Percentiles rank a stretch among this genome's conserved stretches.
phyloP scores from a whole-genome alignment of 1,140 invertebrate genomes.

The Pantala flavescens region DNA sequence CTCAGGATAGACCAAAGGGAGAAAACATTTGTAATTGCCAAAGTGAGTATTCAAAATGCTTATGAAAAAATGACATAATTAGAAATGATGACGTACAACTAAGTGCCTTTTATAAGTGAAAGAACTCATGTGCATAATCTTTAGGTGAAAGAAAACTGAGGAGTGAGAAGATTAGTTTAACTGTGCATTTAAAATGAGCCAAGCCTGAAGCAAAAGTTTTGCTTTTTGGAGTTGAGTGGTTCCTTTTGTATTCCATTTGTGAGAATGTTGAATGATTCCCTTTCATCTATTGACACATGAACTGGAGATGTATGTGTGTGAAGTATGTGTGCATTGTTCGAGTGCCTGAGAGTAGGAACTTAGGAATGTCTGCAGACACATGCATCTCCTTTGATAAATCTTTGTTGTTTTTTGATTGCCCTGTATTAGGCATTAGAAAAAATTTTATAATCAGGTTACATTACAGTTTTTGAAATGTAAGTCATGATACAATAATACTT shows the following conservation, averaged over 20 bases:
- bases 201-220: neutral
- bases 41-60: neutral
- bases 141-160: neutral
- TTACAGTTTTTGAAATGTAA: neutral
- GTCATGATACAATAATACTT: neutral
- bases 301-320: neutral
- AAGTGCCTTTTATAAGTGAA: conserved; percentile 7
- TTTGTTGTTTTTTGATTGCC: conserved; percentile 2
- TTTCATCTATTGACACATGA: neutral
- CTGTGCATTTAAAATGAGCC: conserved; percentile 7
- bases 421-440: neutral
- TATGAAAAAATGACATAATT: neutral
- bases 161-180: neutral
- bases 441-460: neutral
- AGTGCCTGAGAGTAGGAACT: no score
- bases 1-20: neutral
- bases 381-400: neutral
- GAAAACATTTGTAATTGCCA: neutral
- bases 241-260: conserved; percentile 2
- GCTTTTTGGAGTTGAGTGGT: neutral
- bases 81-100: neutral
- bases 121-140: neutral
- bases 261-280: neutral
- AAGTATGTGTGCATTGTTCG: neutral
- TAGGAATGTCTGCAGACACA: no score